Base-by-base conservation (phyloP, 2,888 invertebrate species). In the Drosophila mulleri region DNA sequence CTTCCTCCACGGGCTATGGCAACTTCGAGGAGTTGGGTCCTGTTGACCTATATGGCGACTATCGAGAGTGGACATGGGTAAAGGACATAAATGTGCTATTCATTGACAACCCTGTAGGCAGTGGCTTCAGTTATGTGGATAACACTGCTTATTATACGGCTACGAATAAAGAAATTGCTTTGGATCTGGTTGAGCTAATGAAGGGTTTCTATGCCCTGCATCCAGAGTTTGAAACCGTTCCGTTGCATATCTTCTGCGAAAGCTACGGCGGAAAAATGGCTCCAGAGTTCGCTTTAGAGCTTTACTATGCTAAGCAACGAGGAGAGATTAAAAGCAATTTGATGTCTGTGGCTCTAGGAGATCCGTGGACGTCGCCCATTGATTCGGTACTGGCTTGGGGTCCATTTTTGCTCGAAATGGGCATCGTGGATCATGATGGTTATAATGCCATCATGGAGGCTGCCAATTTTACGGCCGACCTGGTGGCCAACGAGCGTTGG, bases 201-300 rank as follows among this genome's bases (percentile, higher is more conserved):
- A 94, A 94, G 87, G 94, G 94, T 7, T 97, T 98, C 92, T 95
- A 96, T 77, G 84, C 93, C 23, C 90, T 93, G 16, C 93, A 96
- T 88, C 95, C 96, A 0, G 94, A 95, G 82, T 98, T 98, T 88
- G 94, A 95, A 91, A 93, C 93, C 9, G 94, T 96, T 0, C 96
- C 97, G 0, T 93, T 97, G 45, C 98, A 97, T 90, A 96, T 98
- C 67, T 96, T 97, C 86, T 96, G 96, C 26, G 97, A 98, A 92
- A 98, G 98, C 0, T 98, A 98, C 92, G 98, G 98, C n/a, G 98
- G 98, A 1, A 98, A 98, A 93, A 98, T 98, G 97, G 96, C 97
- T 0, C 95, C 96, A 0, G 97, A 97, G 85, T 97, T 98, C 91
- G 97, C 96, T 91, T 94, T 87, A 18, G 91, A 92, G 58, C 72